Conservation (phyloP, 1,140 invertebrate genomes). For the Neodiprion pinetum region DNA sequence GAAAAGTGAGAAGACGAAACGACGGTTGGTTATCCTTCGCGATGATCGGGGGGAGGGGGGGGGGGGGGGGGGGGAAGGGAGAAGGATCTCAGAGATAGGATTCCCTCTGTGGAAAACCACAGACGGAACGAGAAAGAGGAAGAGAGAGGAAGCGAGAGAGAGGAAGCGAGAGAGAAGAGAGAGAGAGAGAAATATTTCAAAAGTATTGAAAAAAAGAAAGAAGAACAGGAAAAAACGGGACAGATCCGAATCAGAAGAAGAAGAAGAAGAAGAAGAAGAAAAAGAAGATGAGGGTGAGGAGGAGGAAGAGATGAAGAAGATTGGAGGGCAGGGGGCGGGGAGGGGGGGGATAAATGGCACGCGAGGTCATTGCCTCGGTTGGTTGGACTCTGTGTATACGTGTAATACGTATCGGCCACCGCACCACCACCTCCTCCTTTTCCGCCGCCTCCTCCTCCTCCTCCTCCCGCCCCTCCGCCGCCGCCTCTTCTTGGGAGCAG, state of each 20-base stretch:
- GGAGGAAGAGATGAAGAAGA: constrained; percentile 22
- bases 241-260: not conserved
- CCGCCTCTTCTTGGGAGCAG: too few relatives aligned
- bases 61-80: too few relatives aligned
- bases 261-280: not conserved
- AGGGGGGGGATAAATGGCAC: constrained; percentile 55
- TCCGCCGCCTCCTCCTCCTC: too few relatives aligned
- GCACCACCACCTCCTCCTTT: too few relatives aligned
- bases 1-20: too few relatives aligned
- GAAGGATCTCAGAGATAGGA: too few relatives aligned
- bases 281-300: not conserved
- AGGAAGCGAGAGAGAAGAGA: constrained; percentile 27
- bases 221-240: constrained; percentile 3
- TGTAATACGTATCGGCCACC: not conserved
- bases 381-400: too few relatives aligned
- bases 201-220: not conserved
- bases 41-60: too few relatives aligned
- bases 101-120: not conserved
- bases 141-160: constrained; percentile 16
- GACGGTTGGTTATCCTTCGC: too few relatives aligned
- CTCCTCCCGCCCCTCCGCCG: too few relatives aligned
- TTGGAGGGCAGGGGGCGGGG: constrained; percentile 15
- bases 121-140: not conserved
- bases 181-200: not conserved
- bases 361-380: constrained; percentile 57